Conservation (phyloP, 2,113 vertebrate genomes). For the Pedionomus torquatus region DNA sequence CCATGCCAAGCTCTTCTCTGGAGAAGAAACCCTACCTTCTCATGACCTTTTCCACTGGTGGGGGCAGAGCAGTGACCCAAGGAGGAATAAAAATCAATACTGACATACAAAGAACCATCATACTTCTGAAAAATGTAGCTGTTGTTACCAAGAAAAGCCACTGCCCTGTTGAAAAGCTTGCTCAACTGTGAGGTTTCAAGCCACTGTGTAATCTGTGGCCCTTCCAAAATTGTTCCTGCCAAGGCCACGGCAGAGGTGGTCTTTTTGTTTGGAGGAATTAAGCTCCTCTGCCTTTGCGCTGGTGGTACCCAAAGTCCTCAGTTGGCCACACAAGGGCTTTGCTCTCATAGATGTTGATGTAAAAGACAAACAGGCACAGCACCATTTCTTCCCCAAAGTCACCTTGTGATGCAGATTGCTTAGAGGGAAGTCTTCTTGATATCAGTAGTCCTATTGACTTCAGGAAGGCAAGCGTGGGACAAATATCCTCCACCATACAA, state of each 20-base stretch:
- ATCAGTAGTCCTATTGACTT: background rate
- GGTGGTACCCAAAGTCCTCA: background rate
- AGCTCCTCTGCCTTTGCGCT: background rate
- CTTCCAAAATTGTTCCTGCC: background rate
- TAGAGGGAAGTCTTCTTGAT: background rate
- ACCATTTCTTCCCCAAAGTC: background rate
- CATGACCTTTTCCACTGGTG: accelerated
- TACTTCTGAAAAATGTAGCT: background rate
- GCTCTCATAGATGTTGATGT: accelerated
- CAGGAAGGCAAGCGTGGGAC: background rate
- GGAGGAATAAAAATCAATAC: background rate
- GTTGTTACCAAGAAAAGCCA: background rate
- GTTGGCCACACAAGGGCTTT: background rate
- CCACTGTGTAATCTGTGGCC: background rate
- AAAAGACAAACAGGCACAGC: background rate
- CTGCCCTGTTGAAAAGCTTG: background rate
- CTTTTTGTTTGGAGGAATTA: background rate
- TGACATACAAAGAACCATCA: background rate
- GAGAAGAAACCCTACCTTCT: background rate
- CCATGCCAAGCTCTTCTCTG: background rate
- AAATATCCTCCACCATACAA: background rate
- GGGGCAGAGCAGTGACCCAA: background rate
- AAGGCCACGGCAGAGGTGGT: background rate
- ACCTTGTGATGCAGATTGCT: background rate
- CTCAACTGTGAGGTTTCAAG: background rate